A percentile compares a stretch with the other conserved stretches of the same genome.
Evolutionary conservation across 64 coral and sea anemone genomes (phyloP).

Genomic region (Trachythela sp.): DNA sequence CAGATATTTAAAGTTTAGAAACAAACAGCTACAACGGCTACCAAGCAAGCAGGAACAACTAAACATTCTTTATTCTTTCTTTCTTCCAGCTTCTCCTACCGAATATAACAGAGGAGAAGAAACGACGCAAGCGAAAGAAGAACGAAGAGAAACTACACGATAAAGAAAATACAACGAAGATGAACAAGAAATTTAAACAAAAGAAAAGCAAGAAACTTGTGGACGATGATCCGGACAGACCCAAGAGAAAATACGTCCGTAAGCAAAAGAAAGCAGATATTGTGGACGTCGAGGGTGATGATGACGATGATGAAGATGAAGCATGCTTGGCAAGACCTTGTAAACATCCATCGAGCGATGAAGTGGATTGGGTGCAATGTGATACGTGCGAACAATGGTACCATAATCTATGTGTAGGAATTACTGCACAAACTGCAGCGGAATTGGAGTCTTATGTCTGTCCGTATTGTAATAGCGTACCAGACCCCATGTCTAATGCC

Average conservation of each 20-base stretch:
- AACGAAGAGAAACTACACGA: background rate
- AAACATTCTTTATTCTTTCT: too few relatives aligned
- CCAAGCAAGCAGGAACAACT: too few relatives aligned
- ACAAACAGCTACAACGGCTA: too few relatives aligned
- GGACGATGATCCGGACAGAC: conserved; percentile 48
- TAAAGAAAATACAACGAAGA: background rate
- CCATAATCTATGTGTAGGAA: conserved; percentile 70
- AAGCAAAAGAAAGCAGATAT: conserved; percentile 59
- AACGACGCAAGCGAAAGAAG: background rate
- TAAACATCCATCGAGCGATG: conserved; percentile 69
- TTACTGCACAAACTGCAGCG: conserved; percentile 63
- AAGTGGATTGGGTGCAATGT: conserved; percentile 96
- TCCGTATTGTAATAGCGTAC: background rate
- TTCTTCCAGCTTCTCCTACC: background rate
- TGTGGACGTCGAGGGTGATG: conserved; percentile 69
- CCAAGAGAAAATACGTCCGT: conserved; percentile 32
- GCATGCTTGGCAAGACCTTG: conserved; percentile 67
- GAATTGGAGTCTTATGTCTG: conserved; percentile 88
- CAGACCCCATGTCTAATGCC: background rate
- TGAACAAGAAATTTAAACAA: background rate
- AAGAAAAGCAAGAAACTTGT: background rate
- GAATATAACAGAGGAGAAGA: conserved; percentile 9
- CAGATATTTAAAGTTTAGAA: too few relatives aligned
- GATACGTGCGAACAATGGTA: conserved; percentile 89
- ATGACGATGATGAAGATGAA: conserved; percentile 81